Evolutionary conservation across 1,140 invertebrate species (phyloP).

Genomic region (Goniozus legneri): DNA sequence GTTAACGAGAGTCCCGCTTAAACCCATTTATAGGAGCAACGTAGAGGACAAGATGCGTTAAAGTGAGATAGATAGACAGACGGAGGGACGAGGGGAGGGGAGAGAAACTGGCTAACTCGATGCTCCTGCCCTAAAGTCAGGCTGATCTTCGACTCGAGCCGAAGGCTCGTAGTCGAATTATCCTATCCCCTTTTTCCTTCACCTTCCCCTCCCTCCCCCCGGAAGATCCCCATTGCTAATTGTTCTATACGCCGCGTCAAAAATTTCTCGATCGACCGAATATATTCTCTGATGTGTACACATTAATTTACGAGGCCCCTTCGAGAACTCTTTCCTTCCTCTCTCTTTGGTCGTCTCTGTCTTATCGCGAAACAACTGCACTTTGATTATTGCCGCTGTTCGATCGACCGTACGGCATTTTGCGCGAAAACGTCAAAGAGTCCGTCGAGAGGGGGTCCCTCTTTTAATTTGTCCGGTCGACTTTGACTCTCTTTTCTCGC

Average conservation of each 20-base stretch:
- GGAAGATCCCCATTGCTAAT: no score
- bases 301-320: not conserved
- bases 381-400: not conserved
- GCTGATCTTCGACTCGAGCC: constrained; percentile 33
- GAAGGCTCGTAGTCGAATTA: no score
- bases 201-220: no score
- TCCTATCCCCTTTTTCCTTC: no score
- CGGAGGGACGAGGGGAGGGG: constrained; percentile 9
- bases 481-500: constrained; percentile 25
- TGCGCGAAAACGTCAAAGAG: constrained; percentile 15
- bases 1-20: constrained; percentile 47
- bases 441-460: constrained; percentile 1
- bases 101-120: constrained; percentile 23
- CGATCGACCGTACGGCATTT: constrained; percentile 20
- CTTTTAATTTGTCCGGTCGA: constrained; percentile 38
- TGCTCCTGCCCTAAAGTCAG: no score
- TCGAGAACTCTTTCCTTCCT: not conserved
- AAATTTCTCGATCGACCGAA: no score
- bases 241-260: no score
- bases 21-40: constrained; percentile 36
- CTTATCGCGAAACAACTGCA: not conserved
- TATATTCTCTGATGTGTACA: not conserved
- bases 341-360: no score
- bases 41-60: no score
- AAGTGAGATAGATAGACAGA: constrained; percentile 19